phyloP scores from a whole-genome alignment of 2,888 invertebrate genomes.

The Latrodectus elegans region DNA sequence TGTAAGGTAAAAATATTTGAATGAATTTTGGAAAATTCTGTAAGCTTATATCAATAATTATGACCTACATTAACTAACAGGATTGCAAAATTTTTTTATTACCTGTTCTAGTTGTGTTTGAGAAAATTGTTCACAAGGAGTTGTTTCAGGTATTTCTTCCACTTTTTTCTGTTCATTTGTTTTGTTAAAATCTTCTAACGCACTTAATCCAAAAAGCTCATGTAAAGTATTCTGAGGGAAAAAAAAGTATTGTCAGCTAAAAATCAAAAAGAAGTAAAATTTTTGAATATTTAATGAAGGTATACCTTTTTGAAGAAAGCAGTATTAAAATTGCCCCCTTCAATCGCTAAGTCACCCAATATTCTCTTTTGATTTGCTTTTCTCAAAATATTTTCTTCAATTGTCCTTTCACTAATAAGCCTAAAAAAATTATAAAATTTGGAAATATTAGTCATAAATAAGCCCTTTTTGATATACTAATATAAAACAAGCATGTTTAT shows the following conservation, averaged over 20 bases:
- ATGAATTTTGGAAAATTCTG: too few species aligned
- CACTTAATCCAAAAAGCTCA: constrained; percentile 89
- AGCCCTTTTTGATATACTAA: background rate
- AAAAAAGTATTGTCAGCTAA: constrained; percentile 5
- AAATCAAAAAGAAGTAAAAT: background rate
- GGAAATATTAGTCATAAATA: background rate
- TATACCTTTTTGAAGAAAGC: constrained; percentile 90
- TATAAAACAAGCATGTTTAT: too few species aligned
- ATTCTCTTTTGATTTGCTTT: constrained; percentile 98
- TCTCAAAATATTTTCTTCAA: constrained; percentile 99
- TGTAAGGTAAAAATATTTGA: too few species aligned
- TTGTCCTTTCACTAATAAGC: constrained; percentile 95
- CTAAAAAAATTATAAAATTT: constrained; percentile 76
- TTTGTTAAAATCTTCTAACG: constrained; percentile 76
- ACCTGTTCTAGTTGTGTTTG: constrained; percentile 75
- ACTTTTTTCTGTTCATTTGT: constrained; percentile 42
- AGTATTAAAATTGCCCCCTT: constrained; percentile 98
- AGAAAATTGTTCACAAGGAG: constrained; percentile 67
- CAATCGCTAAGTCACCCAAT: constrained; percentile 97
- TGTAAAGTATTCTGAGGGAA: constrained; percentile 86
- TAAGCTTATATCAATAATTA: too few species aligned
- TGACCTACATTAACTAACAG: too few species aligned
- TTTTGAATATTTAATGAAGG: background rate
- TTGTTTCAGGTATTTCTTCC: constrained; percentile 44
- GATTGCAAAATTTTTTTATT: background rate